Conservation (phyloP, 2,888 invertebrate genomes). For the Cryptocephalus primarius region DNA sequence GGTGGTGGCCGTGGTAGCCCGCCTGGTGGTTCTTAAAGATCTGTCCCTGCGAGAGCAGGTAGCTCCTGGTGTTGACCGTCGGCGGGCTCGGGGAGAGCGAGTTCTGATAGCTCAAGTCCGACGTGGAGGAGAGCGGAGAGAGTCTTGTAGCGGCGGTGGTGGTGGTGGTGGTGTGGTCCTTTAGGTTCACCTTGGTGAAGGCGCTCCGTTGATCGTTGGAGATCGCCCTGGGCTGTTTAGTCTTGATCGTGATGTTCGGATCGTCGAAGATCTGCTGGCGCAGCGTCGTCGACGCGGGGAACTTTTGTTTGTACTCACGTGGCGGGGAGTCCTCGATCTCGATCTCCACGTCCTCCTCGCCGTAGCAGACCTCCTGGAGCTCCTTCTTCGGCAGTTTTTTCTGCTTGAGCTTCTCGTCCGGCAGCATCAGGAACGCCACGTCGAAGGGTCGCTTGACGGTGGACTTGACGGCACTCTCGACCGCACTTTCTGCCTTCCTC, state of each 20-base stretch:
- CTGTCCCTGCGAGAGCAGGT: constrained; percentile 40
- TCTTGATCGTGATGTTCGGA: constrained; percentile 36
- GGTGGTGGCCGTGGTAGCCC: constrained; percentile 36
- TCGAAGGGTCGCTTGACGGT: constrained; percentile 71
- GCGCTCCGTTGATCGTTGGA: constrained; percentile 55
- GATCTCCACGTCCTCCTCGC: constrained; percentile 32
- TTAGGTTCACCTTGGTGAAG: constrained; percentile 65
- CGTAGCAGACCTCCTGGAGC: constrained; percentile 15
- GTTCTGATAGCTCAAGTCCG: constrained; percentile 66
- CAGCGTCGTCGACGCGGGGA: constrained; percentile 22
- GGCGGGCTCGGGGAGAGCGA: constrained; percentile 68
- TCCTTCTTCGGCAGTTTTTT: constrained; percentile 39
- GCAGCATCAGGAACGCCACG: constrained; percentile 82
- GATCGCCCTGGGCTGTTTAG: constrained; percentile 28
- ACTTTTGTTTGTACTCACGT: constrained; percentile 12
- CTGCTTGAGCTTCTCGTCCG: constrained; percentile 61
- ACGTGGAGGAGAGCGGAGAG: constrained; percentile 64
- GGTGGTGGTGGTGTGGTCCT: constrained; percentile 27
- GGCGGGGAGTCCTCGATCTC: constrained; percentile 25
- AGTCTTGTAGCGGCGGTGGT: constrained; percentile 20
- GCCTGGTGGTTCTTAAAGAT: constrained; percentile 46
- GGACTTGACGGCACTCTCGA: constrained; percentile 31
- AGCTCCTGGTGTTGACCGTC: constrained; percentile 28
- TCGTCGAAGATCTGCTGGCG: constrained; percentile 52
- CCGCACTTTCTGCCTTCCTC: constrained; percentile 38